These are phyloP conservation scores for Microcaecilia unicolor DNA, from an alignment of 2,797 vertebrate species.

Conservation along the genomic window DNA sequence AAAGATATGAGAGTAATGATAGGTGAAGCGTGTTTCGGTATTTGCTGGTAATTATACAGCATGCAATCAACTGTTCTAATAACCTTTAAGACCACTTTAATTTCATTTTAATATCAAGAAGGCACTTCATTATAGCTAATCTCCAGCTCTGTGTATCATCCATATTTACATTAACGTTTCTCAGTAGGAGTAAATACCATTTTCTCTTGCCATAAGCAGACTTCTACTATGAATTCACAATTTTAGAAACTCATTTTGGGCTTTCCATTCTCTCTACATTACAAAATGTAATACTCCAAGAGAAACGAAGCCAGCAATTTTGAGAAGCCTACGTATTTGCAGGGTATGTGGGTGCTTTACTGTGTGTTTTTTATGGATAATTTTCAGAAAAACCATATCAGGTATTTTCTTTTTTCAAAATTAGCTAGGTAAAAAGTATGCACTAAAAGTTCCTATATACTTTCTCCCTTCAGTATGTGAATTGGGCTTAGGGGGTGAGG, in stretches of 20 bases:
- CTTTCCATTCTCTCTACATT: slow-evolving; percentile 30
- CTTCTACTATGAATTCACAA: slow-evolving; percentile 24
- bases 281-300: slow-evolving; percentile 16
- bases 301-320: too few species aligned
- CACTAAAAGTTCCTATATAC: too few species aligned
- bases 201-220: too few species aligned
- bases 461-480: too few species aligned
- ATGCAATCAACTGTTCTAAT: slow-evolving; percentile 36
- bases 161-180: slow-evolving; percentile 58
- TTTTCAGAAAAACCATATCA: too few species aligned
- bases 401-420: too few species aligned
- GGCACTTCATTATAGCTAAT: slow-evolving; percentile 68
- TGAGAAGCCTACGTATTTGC: too few species aligned
- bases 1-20: slow-evolving; percentile 19
- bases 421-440: too few species aligned
- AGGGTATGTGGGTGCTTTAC: too few species aligned
- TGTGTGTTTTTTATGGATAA: too few species aligned
- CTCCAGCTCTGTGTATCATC: slow-evolving; percentile 46
- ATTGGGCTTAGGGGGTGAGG: too few species aligned
- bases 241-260: slow-evolving; percentile 26
- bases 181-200: slow-evolving; percentile 50
- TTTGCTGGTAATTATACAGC: slow-evolving; percentile 24
- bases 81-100: slow-evolving; percentile 36
- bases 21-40: slow-evolving; percentile 21
- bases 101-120: slow-evolving; percentile 60